These are phyloP conservation scores for Tetragonisca angustula DNA, from an alignment of 2,888 invertebrate species.

Conservation along the genomic window DNA sequence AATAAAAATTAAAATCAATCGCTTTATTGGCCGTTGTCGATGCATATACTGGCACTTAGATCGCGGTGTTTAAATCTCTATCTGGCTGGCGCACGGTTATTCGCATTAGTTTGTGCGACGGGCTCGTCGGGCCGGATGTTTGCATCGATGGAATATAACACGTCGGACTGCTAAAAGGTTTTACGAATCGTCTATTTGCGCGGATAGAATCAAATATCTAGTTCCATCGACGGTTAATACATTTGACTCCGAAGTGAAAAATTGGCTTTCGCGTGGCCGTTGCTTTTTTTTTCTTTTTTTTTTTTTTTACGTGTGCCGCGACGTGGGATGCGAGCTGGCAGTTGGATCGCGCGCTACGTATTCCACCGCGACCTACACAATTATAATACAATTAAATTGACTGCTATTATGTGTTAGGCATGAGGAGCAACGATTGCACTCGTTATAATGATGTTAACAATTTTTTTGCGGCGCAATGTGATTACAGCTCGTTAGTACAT, in stretches of 20 bases:
- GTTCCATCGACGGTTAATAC: constrained; percentile 23
- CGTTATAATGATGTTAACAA: constrained; percentile 58
- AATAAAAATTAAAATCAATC: constrained; percentile 10
- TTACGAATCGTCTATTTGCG: constrained; percentile 57
- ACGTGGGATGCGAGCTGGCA: constrained; percentile 39
- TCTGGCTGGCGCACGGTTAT: constrained; percentile 22
- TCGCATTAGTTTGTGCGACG: constrained; percentile 37
- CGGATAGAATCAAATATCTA: constrained; percentile 47
- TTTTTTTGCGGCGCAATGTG: constrained; percentile 38
- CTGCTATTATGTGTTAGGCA: constrained; percentile 54
- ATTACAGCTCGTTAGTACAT: constrained; percentile 55
- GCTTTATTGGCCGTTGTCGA: constrained; percentile 8
- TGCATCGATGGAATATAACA: constrained; percentile 46
- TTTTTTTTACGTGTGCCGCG: background rate
- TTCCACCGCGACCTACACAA: constrained; percentile 19
- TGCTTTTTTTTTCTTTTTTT: background rate
- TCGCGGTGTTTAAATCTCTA: constrained; percentile 42
- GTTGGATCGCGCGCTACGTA: constrained; percentile 43
- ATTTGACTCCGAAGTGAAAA: constrained; percentile 20
- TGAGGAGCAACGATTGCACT: constrained; percentile 51
- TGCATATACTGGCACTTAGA: constrained; percentile 40
- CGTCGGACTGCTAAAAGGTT: constrained; percentile 49
- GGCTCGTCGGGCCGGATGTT: constrained; percentile 39
- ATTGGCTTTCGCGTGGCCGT: constrained; percentile 14
- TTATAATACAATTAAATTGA: constrained; percentile 56